These are phyloP conservation scores for Drosophila carrolli DNA, from an alignment of 1,140 invertebrate genomes.

Conservation along the genomic window DNA sequence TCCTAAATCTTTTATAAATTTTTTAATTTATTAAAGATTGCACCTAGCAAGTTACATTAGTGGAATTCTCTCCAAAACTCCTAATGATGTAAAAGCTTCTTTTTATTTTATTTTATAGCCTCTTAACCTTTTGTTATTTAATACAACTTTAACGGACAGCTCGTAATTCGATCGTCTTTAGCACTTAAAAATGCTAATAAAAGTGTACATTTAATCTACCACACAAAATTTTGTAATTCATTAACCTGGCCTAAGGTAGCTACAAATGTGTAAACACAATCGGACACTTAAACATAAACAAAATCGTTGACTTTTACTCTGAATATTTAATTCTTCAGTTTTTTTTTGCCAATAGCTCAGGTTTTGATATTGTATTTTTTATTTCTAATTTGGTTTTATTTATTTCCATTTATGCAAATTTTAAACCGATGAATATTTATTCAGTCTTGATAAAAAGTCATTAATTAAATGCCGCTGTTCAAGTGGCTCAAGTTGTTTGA, in stretches of 20 bases:
- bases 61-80: neutral
- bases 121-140: too few species aligned
- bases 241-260: constrained; percentile 9
- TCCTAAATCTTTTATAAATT: too few species aligned
- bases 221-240: neutral
- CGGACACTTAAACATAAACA: constrained; percentile 53
- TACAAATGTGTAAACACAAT: constrained; percentile 57
- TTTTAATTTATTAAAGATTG: too few species aligned
- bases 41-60: neutral
- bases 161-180: too few species aligned
- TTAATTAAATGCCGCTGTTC: constrained; percentile 60
- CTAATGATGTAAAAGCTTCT: neutral
- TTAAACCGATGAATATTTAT: constrained; percentile 53
- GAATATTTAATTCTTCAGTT: constrained; percentile 55
- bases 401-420: constrained; percentile 73
- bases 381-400: constrained; percentile 41
- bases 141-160: neutral
- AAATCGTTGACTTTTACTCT: constrained; percentile 67
- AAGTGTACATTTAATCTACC: constrained; percentile 1
- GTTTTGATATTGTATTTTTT: constrained; percentile 27
- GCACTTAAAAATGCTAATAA: neutral
- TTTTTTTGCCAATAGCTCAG: constrained; percentile 6
- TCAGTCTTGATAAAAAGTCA: constrained; percentile 55
- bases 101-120: neutral
- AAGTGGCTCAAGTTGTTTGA: constrained; percentile 44